Evolutionary conservation across 2,797 vertebrate genomes (phyloP).

Genomic region (Syndactyla subalaris): DNA sequence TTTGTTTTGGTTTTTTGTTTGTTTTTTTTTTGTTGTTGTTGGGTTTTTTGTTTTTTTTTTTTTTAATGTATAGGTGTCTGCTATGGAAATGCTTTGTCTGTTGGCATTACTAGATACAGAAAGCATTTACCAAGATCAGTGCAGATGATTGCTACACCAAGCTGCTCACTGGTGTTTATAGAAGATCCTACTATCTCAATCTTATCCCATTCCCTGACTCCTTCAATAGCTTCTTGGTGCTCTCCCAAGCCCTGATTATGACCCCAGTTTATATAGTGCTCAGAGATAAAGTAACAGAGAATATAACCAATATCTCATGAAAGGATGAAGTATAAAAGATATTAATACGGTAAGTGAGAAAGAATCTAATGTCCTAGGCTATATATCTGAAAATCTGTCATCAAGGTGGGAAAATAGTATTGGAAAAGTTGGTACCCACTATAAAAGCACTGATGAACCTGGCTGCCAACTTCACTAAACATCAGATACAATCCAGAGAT

Average conservation of each 20-base stretch:
- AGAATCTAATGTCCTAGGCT: background rate
- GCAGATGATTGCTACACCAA: background rate
- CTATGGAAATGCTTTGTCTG: background rate
- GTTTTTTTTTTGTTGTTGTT: too few relatives aligned
- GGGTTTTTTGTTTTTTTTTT: background rate
- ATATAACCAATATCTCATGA: background rate
- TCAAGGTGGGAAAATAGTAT: background rate
- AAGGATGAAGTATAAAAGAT: background rate
- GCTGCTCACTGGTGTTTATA: background rate
- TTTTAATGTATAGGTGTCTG: background rate
- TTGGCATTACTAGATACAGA: background rate
- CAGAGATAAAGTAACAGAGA: background rate
- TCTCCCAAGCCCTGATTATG: background rate
- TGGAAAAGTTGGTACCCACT: background rate
- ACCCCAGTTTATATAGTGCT: background rate
- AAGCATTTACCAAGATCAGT: background rate
- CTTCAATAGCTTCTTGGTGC: background rate
- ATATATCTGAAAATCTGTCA: background rate
- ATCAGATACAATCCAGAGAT: background rate
- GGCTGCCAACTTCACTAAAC: background rate
- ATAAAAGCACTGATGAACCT: background rate
- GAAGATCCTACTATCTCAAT: background rate
- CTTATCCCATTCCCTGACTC: background rate
- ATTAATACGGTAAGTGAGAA: background rate
- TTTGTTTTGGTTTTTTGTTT: too few relatives aligned